A percentile compares a stretch with the other conserved stretches of the same genome.
Conservation (phyloP, 1,140 invertebrate species). For the Planococcus citri region DNA sequence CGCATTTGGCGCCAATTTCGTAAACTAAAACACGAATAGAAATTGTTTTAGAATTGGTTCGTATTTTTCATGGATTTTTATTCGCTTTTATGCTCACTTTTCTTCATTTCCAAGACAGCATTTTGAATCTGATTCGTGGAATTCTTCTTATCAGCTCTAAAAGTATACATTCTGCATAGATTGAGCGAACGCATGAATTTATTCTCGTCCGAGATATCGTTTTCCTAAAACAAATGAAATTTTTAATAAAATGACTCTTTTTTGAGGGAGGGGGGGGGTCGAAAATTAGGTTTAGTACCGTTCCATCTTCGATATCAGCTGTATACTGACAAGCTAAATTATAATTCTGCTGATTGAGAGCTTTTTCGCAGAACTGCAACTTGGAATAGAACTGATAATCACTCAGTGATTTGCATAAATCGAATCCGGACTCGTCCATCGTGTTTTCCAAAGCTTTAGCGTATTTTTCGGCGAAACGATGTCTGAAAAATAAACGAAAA, state of each 20-base stretch:
- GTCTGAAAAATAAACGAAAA: no score
- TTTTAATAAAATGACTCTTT: no score
- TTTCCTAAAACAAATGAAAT: no score
- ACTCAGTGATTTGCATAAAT: background rate
- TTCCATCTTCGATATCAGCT: background rate
- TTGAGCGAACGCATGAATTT: background rate
- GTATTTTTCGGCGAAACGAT: background rate
- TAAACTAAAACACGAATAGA: no score
- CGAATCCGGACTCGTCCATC: background rate
- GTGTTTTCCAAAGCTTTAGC: background rate
- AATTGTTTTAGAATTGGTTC: no score
- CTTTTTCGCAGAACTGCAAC: background rate
- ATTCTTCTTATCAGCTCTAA: background rate
- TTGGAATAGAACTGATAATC: background rate
- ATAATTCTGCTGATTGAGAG: background rate
- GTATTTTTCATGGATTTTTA: no score
- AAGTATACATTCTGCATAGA: background rate
- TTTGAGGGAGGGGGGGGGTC: no score
- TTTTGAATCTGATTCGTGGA: no score
- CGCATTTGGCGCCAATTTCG: no score
- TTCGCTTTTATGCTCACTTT: no score
- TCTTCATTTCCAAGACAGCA: no score
- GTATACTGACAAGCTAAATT: background rate
- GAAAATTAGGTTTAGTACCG: no score
- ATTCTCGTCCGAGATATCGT: background rate